These are phyloP conservation scores for Pollimyrus isidori DNA, from an alignment of 2,113 vertebrate species.

Conservation along the genomic window DNA sequence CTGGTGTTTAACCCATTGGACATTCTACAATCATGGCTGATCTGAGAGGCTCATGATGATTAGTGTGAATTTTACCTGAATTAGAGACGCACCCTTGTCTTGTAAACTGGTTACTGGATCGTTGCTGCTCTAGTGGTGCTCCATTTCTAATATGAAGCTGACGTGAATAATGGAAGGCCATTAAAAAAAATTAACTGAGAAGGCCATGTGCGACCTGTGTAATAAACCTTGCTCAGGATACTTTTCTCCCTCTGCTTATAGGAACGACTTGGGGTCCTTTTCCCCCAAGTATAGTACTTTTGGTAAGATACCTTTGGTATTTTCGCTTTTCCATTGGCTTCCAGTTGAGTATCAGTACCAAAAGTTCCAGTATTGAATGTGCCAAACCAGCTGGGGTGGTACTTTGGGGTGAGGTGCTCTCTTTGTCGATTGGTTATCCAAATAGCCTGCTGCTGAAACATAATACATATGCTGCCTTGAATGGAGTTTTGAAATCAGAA, in stretches of 20 bases:
- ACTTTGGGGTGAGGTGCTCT: too few species aligned
- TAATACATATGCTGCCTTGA: neutral
- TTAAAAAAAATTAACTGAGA: neutral
- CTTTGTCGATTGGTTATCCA: too few species aligned
- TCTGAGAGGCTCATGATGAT: neutral
- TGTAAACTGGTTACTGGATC: neutral
- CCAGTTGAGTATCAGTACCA: too few species aligned
- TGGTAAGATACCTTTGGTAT: too few species aligned
- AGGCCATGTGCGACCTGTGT: neutral
- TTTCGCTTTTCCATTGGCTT: too few species aligned
- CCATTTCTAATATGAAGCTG: neutral
- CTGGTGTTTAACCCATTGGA: neutral
- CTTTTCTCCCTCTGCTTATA: neutral
- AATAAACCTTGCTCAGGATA: neutral
- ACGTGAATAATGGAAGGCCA: neutral
- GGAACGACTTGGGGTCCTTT: neutral
- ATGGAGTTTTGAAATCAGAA: too few species aligned
- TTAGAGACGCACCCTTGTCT: neutral
- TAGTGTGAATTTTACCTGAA: neutral
- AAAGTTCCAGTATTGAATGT: neutral
- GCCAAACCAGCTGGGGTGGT: too few species aligned
- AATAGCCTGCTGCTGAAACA: too few species aligned
- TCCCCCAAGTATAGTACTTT: too few species aligned
- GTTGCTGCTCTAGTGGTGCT: neutral
- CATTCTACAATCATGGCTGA: neutral